Conservation (phyloP, 2,888 invertebrate genomes). For the Ceraclea dissimilis region DNA sequence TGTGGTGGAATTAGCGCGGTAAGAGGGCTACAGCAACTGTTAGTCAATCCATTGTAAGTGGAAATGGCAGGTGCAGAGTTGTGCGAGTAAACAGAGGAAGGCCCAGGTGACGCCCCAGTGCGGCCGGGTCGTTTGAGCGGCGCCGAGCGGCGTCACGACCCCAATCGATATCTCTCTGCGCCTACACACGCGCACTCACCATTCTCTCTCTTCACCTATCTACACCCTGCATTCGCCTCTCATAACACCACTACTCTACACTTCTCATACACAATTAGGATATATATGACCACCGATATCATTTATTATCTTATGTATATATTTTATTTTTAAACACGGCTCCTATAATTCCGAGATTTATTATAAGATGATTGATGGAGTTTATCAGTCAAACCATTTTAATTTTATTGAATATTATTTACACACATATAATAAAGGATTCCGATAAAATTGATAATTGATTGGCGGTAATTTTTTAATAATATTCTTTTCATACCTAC, state of each 20-base stretch:
- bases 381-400: background rate
- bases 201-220: conserved; percentile 2
- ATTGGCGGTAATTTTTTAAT: no score
- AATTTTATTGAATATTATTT: background rate
- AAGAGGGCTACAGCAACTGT: conserved; percentile 3
- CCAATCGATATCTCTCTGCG: conserved; percentile 28
- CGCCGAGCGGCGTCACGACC: conserved; percentile 25
- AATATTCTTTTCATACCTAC: no score
- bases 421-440: background rate
- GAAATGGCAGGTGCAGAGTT: conserved; percentile 37
- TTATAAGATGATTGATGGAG: no score
- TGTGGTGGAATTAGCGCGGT: conserved; percentile 26
- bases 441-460: no score
- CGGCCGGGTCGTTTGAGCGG: conserved; percentile 28
- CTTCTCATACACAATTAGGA: conserved; percentile 4
- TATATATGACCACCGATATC: background rate
- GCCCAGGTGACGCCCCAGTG: conserved; percentile 33
- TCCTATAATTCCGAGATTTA: no score
- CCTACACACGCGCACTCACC: conserved; percentile 34
- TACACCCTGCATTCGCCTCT: conserved; percentile 2
- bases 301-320: conserved; percentile 1
- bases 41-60: conserved; percentile 11
- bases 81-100: conserved; percentile 26
- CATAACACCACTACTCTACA: conserved; percentile 5
- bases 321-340: no score